These are phyloP conservation scores for Semaprochilodus insignis DNA, from an alignment of 2,797 vertebrate species.

Conservation along the genomic window DNA sequence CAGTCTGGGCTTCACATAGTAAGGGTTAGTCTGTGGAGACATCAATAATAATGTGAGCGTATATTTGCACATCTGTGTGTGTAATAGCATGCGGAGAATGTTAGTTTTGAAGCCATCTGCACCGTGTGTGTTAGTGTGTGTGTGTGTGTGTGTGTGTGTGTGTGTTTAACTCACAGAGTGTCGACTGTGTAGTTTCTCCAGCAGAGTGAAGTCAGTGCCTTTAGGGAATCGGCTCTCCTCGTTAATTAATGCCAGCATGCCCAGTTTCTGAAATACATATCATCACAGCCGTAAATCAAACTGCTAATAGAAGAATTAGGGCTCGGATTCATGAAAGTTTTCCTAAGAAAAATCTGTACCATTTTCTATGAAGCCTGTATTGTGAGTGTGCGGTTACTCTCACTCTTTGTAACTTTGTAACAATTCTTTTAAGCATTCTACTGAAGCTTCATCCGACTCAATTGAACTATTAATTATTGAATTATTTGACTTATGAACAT, in stretches of 20 bases:
- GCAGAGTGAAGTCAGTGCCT: conserved; percentile 92
- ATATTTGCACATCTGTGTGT: neutral
- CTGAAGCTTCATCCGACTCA: too few species aligned
- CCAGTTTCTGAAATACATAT: conserved; percentile 83
- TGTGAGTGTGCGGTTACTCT: too few species aligned
- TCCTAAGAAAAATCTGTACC: too few species aligned
- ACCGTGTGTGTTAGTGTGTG: conserved; percentile 15
- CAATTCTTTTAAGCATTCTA: too few species aligned
- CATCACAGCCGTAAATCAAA: neutral
- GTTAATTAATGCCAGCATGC: conserved; percentile 90
- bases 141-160: conserved; percentile 22
- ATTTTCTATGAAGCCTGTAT: too few species aligned
- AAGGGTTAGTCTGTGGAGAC: conserved; percentile 86
- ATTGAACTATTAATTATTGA: too few species aligned
- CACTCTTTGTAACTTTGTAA: too few species aligned
- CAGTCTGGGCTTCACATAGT: conserved; percentile 91
- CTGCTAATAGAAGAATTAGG: neutral
- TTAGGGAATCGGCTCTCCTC: conserved; percentile 95
- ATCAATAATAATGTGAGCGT: conserved; percentile 24
- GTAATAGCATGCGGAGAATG: conserved; percentile 5
- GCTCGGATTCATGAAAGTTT: too few species aligned
- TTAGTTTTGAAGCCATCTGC: conserved; percentile 3
- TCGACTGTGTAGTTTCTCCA: conserved; percentile 92
- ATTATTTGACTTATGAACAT: too few species aligned
- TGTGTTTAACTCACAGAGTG: conserved; percentile 82